Evolutionary conservation across 2,797 vertebrate genomes (phyloP).

Genomic region (Alauda arvensis): DNA sequence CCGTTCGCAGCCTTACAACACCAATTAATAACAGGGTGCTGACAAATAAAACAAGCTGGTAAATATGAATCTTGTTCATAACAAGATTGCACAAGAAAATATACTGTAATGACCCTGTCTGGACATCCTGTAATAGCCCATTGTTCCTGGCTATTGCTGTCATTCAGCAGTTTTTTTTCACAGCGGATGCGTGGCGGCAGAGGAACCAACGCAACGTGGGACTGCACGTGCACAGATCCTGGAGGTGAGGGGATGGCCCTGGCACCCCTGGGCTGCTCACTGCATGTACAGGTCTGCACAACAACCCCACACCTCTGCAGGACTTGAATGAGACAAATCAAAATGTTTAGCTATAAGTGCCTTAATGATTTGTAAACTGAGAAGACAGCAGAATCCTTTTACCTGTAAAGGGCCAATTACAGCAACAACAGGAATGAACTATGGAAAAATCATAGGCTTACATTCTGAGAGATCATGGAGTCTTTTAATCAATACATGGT

Average conservation of each 20-base stretch:
- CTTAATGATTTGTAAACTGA: background rate
- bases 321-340: background rate
- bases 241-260: background rate
- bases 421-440: background rate
- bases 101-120: constrained; percentile 46
- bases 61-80: constrained; percentile 11
- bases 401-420: background rate
- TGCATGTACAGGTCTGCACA: background rate
- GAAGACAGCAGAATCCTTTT: background rate
- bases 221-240: background rate
- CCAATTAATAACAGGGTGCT: background rate
- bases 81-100: constrained; percentile 50
- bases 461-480: background rate
- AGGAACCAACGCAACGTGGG: background rate
- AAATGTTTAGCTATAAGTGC: background rate
- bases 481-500: rapidly evolving
- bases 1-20: background rate
- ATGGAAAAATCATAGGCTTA: background rate
- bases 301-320: too few relatives aligned
- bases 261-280: background rate
- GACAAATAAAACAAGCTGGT: constrained; percentile 29
- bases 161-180: constrained; percentile 45
- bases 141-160: constrained; percentile 38
- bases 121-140: constrained; percentile 48
- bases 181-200: constrained; percentile 10